Base-by-base conservation (phyloP, 1,140 invertebrate genomes). In the Papilio glaucus region DNA sequence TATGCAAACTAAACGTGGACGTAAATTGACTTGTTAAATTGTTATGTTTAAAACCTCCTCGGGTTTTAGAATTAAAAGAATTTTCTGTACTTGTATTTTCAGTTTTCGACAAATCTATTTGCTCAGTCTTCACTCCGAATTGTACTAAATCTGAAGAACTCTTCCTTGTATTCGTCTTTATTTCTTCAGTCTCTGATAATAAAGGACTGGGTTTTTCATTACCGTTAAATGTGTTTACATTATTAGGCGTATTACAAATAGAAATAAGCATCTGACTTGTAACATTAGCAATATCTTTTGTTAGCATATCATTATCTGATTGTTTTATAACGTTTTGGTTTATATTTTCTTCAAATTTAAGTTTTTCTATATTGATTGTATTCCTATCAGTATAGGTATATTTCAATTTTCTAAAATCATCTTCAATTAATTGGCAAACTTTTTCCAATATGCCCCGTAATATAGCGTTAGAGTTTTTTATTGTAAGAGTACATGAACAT, bases 351-450 rank as follows among this genome's bases (percentile, higher is more conserved):
- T 45, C 8, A n/a, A 68, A 42, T 10, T 75, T 69, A 38, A 45
- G 38, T 71, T 76, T 72, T 71, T 72, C 72, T 57, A 39, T 33
- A 8, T 63, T 68, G 7, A 10, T 68, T 73, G 73, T 70, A 60
- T 73, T 81, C 60, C 76, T 70, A 74, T 75, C 81, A 38, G 77
- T 81, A 72, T 77, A 91, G 42, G 85, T 76, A 63, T 74, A 68
- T 78, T 82, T 86, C 33, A 92, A 76, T 8, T 83, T 80, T 72
- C 86, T 53, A 80, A 92, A 89, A 81, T 92, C 90, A 61, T 84
- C 80, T 75, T 92, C 88, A 61, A 92, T 91, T 62, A 90, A 81
- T 73, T 80, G 73, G 74, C 73, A 84, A 13, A 92, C 81, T 79
- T 87, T 82, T 53, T 86, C 80, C 26, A 90, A 78, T 49, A 92